Evolutionary conservation across 2,888 invertebrate genomes (phyloP).

Genomic region (Pteria penguin): DNA sequence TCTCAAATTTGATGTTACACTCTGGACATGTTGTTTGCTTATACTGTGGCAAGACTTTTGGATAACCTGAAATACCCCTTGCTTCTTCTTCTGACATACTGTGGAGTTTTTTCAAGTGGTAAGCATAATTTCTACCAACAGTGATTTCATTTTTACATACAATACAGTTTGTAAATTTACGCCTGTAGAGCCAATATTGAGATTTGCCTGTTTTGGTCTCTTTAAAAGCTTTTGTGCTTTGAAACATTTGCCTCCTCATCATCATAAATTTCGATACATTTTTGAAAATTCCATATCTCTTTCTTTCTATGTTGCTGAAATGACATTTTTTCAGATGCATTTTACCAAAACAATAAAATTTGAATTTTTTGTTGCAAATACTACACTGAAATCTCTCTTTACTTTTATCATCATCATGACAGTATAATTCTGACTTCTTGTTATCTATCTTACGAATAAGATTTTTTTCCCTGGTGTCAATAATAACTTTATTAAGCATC

Average conservation of each 20-base stretch:
- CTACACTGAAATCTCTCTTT: conserved; percentile 2
- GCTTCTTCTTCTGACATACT: conserved; percentile 2
- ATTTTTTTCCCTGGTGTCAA: background rate
- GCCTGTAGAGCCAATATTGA: no score
- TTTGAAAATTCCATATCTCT: background rate
- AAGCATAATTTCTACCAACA: conserved; percentile 14
- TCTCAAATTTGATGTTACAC: conserved; percentile 11
- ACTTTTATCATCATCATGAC: background rate
- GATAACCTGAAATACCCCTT: conserved; percentile 33
- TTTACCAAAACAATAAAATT: background rate
- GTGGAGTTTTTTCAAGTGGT: conserved; percentile 23
- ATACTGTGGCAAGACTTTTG: background rate
- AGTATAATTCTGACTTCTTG: background rate
- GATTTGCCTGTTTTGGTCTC: background rate
- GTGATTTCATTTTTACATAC: background rate
- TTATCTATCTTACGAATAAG: background rate
- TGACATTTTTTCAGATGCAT: background rate
- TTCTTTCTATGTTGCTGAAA: background rate
- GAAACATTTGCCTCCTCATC: conserved; percentile 18
- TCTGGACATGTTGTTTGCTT: conserved; percentile 5
- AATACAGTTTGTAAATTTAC: conserved; percentile 6
- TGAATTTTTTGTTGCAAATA: conserved; percentile 5
- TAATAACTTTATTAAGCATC: conserved; percentile 1
- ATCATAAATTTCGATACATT: conserved; percentile 3
- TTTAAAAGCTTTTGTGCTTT: background rate